phyloP scores from a whole-genome alignment of 2,113 vertebrate species.

The Tachuris rubrigastra region DNA sequence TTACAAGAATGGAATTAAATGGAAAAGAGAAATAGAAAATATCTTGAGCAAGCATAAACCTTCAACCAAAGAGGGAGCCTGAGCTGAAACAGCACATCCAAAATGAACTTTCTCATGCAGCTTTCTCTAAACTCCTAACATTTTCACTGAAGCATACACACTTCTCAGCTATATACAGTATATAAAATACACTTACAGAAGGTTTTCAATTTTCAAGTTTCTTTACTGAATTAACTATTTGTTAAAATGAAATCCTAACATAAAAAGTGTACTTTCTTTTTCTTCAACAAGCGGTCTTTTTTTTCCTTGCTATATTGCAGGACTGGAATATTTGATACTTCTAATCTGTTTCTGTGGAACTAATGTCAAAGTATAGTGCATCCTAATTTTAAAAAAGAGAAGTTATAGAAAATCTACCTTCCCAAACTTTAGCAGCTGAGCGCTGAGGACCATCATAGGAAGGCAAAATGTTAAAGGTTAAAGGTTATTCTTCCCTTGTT shows the following conservation, averaged over 20 bases:
- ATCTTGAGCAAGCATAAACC: not conserved
- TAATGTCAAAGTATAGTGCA: slow-evolving; percentile 6
- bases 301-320: not conserved
- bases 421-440: not conserved
- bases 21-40: not conserved
- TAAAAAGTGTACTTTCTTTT: not conserved
- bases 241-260: not conserved
- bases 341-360: not conserved
- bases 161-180: not conserved
- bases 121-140: not conserved
- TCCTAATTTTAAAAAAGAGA: slow-evolving; percentile 16
- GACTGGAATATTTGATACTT: not conserved
- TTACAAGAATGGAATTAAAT: not conserved
- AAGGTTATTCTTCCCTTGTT: slow-evolving; percentile 40
- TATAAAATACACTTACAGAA: not conserved
- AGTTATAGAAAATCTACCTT: not conserved
- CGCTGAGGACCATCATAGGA: not conserved
- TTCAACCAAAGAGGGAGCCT: not conserved
- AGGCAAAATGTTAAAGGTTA: slow-evolving; percentile 26
- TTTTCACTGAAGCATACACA: not conserved
- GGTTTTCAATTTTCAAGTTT: not conserved
- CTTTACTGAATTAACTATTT: not conserved
- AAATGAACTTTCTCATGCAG: not conserved
- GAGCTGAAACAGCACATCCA: not conserved
- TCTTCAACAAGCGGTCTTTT: not conserved